Base-by-base conservation (phyloP, 2,113 vertebrate species). In the Mugil cephalus region DNA sequence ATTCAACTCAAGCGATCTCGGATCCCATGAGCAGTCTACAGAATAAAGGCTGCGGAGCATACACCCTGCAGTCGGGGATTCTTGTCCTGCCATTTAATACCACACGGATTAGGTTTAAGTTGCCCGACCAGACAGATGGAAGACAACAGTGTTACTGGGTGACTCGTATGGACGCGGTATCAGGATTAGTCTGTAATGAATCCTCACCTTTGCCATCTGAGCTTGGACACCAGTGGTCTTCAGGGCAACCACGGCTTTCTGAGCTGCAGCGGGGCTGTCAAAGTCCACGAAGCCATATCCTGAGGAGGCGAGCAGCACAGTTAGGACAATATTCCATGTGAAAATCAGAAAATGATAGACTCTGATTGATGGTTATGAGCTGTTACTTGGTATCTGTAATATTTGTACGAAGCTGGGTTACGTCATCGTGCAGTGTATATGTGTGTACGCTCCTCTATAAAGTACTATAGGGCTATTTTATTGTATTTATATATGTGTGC, bases 281-380 rank as follows among this genome's bases (percentile, higher is more conserved):
- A 99, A 99, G 90, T 99, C 98, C 84, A 99, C 98, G 93, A 99
- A 99, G 78, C 98, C 98, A 1, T 99, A 99, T 90, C 98, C 98
- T 99, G 92, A 77, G 93, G 93, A 78, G 73, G 35, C 89, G 84
- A 88, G 76, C 0, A 59, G 67, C 10, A 34, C 11, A 64, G n/a
- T 91, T 45, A 76, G 40, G 36, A 63, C 35, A 40, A 55, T 59
- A 51, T 61, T 48, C 51, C 67, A 40, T 7, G n/a, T n/a, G n/a
- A n/a, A n/a, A n/a, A n/a, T n/a, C n/a, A n/a, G n/a, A n/a, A n/a
- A n/a, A n/a, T n/a, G n/a, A n/a, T n/a, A n/a, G n/a, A n/a, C n/a
- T n/a, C n/a, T n/a, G 17, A 34, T 24, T 34, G 17, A 60, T 6
- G 30, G 9, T 15, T 12, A 24, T 46, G 42, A 21, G 17, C 2